These are phyloP conservation scores for Cladorhizidae sp. DNA, from an alignment of 37 sponge, comb jelly and placozoan species.

Conservation along the genomic window DNA sequence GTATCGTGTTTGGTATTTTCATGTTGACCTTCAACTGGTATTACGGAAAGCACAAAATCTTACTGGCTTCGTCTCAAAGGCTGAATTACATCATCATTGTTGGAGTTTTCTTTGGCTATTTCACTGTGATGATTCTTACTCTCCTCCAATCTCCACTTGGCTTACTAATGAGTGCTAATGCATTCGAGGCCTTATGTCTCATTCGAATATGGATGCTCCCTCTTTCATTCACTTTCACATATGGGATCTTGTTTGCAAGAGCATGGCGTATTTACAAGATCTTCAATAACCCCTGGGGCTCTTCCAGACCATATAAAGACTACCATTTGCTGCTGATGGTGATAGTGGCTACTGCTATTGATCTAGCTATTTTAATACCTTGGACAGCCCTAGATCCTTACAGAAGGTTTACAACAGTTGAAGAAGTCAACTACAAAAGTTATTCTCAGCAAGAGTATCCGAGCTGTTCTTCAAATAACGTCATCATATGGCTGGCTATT, in stretches of 20 bases:
- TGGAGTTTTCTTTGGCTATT: slow-evolving; percentile 10
- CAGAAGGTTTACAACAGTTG: not conserved
- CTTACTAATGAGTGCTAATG: not conserved
- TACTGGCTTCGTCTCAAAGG: slow-evolving; percentile 14
- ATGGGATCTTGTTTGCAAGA: slow-evolving; percentile 57
- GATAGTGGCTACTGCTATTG: slow-evolving; percentile 21
- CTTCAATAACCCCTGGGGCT: slow-evolving; percentile 21
- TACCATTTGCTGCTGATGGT: slow-evolving; percentile 43
- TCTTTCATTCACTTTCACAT: slow-evolving; percentile 46
- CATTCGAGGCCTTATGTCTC: slow-evolving; percentile 10
- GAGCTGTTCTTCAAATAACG: not conserved
- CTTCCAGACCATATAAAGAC: slow-evolving; percentile 24
- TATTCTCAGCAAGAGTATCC: not conserved
- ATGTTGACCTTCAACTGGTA: slow-evolving; percentile 12
- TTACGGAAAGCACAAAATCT: slow-evolving; percentile 3
- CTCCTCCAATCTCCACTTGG: slow-evolving; percentile 7
- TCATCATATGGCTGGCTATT: slow-evolving; percentile 12
- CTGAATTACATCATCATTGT: slow-evolving; percentile 20
- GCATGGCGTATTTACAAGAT: slow-evolving; percentile 59
- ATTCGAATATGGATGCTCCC: slow-evolving; percentile 41
- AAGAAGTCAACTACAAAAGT: not conserved
- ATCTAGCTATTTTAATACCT: slow-evolving; percentile 22
- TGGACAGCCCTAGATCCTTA: slow-evolving; percentile 15
- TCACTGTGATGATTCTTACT: not conserved
- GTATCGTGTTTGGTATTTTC: slow-evolving; percentile 1